These are phyloP conservation scores for Enteromius radiatus DNA, from an alignment of 2,797 vertebrate genomes.

Conservation along the genomic window DNA sequence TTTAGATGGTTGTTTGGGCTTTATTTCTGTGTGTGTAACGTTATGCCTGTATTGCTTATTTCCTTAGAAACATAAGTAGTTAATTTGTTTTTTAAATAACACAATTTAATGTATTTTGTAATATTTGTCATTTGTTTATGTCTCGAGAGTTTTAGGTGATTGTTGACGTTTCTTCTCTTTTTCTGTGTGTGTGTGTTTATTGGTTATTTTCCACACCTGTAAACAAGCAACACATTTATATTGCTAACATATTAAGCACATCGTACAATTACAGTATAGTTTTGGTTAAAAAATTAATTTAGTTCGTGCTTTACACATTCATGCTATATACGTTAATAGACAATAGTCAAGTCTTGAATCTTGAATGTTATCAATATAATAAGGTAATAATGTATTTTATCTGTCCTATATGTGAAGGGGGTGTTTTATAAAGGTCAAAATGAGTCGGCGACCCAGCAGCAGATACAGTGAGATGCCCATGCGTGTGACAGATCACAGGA, in stretches of 20 bases:
- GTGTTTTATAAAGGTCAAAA: slow-evolving; percentile 54
- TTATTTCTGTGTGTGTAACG: too few relatives aligned
- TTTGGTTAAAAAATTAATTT: not conserved
- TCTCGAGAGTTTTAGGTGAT: not conserved
- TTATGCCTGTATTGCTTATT: too few relatives aligned
- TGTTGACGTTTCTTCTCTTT: not conserved
- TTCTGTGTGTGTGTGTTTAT: not conserved
- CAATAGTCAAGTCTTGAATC: not conserved
- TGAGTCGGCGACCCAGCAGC: slow-evolving; percentile 73
- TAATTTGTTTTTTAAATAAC: not conserved
- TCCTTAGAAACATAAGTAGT: not conserved
- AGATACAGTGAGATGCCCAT: slow-evolving; percentile 83
- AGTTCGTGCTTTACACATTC: not conserved
- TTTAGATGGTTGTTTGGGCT: too few relatives aligned
- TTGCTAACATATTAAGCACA: not conserved
- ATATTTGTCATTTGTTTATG: not conserved
- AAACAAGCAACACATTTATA: not conserved
- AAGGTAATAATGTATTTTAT: not conserved
- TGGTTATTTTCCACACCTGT: not conserved
- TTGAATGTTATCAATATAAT: not conserved
- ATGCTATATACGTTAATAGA: not conserved
- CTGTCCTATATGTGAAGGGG: not conserved
- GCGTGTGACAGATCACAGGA: slow-evolving; percentile 86
- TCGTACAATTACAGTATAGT: not conserved
- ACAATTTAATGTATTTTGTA: not conserved